A percentile compares a stretch with the other conserved stretches of the same genome.
These are phyloP conservation scores for Babylonia areolata DNA, from an alignment of 1,140 invertebrate species.

Conservation along the genomic window DNA sequence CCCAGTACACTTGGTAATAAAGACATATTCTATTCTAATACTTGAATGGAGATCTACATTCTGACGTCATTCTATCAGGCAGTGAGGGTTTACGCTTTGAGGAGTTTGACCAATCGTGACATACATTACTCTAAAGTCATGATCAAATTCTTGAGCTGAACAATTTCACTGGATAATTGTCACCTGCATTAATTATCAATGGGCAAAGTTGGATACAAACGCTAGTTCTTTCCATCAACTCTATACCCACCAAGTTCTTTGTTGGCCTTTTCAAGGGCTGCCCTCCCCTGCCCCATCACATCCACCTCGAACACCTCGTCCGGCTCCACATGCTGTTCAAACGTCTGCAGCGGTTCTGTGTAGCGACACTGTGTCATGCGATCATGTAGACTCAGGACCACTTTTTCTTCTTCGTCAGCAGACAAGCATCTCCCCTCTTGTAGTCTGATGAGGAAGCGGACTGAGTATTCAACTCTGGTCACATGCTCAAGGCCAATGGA, in stretches of 20 bases:
- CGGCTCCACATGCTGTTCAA: constrained; percentile 80
- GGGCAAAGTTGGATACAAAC: too few species aligned
- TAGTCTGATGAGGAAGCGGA: constrained; percentile 84
- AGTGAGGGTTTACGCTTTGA: too few species aligned
- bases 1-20: too few species aligned
- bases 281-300: constrained; percentile 84
- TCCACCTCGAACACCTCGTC: constrained; percentile 90
- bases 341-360: constrained; percentile 82
- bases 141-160: too few species aligned
- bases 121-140: too few species aligned
- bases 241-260: constrained; percentile 84
- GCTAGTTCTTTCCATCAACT: too few species aligned
- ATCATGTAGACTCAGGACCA: constrained; percentile 83
- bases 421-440: constrained; percentile 39
- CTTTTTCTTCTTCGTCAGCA: constrained; percentile 49
- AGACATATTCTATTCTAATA: too few species aligned
- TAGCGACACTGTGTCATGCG: constrained; percentile 90
- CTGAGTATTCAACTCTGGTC: constrained; percentile 87
- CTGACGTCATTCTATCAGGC: too few species aligned
- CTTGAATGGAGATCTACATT: too few species aligned
- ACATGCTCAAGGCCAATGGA: constrained; percentile 86
- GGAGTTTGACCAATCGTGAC: too few species aligned
- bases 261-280: constrained; percentile 90
- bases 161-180: too few species aligned
- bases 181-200: too few species aligned